phyloP scores from a whole-genome alignment of 2,888 invertebrate genomes.

The Cantharis rufa region DNA sequence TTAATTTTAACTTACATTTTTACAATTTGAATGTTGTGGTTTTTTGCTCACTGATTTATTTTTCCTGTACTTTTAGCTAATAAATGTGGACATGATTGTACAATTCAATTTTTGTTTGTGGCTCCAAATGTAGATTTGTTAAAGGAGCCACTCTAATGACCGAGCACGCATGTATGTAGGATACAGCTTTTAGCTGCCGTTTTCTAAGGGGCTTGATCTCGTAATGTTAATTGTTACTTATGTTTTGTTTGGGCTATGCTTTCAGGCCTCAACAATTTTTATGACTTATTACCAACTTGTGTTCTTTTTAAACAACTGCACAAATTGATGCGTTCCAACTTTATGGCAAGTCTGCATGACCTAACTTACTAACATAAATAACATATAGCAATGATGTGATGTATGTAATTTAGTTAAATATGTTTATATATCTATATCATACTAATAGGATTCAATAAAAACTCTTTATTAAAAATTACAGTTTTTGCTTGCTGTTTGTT shows the following conservation, averaged over 20 bases:
- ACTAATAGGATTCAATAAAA: constrained; percentile 53
- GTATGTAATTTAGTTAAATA: constrained; percentile 53
- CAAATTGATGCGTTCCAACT: constrained; percentile 27
- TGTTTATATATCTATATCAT: constrained; percentile 53
- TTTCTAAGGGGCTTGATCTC: constrained; percentile 37
- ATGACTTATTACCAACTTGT: constrained; percentile 26
- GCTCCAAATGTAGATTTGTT: constrained; percentile 27
- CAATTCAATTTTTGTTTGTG: constrained; percentile 7
- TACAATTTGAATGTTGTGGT: constrained; percentile 8
- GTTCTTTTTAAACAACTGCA: constrained; percentile 34
- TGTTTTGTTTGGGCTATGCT: constrained; percentile 33
- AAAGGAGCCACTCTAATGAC: constrained; percentile 31
- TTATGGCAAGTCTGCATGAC: constrained; percentile 34
- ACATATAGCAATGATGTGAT: constrained; percentile 54
- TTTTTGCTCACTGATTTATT: constrained; percentile 21
- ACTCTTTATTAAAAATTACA: constrained; percentile 47
- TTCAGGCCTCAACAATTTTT: constrained; percentile 35
- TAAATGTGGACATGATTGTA: not conserved
- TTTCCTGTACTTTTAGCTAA: not conserved
- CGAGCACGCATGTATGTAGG: constrained; percentile 28
- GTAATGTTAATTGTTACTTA: constrained; percentile 38
- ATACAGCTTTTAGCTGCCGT: constrained; percentile 30
- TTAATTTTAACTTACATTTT: constrained; percentile 15
- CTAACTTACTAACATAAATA: constrained; percentile 38
- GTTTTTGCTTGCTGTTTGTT: not conserved